phyloP scores from a whole-genome alignment of 2,113 vertebrate species.

The Oostethus manadensis region DNA sequence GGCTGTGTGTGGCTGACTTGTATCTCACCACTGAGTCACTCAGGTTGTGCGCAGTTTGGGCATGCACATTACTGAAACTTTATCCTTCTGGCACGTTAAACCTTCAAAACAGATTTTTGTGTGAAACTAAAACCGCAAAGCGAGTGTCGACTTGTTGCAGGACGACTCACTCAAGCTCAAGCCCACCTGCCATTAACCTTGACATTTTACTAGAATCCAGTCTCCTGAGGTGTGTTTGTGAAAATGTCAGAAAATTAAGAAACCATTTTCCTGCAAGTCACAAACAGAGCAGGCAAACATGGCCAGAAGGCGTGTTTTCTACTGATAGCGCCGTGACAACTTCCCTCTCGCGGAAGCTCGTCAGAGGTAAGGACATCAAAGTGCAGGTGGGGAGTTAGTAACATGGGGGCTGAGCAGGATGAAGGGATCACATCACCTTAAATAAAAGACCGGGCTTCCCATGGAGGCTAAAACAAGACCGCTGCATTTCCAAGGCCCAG shows the following conservation, averaged over 20 bases:
- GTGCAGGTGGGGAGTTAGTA: slow-evolving; percentile 51
- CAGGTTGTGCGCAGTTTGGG: slow-evolving; percentile 27
- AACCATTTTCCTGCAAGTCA: not conserved
- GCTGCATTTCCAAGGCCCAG: slow-evolving; percentile 10
- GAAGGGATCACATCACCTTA: slow-evolving; percentile 49
- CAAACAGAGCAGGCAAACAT: not conserved
- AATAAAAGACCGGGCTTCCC: slow-evolving; percentile 44
- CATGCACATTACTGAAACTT: slow-evolving; percentile 30
- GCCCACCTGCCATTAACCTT: slow-evolving; percentile 8
- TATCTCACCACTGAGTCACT: slow-evolving; percentile 18
- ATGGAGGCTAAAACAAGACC: slow-evolving; percentile 45
- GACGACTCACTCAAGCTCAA: slow-evolving; percentile 13
- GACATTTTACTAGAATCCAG: slow-evolving; percentile 17
- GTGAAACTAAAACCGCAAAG: slow-evolving; percentile 28
- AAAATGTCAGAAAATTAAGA: slow-evolving; percentile 12
- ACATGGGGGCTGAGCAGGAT: slow-evolving; percentile 56
- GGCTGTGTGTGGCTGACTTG: slow-evolving; percentile 7
- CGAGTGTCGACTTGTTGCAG: slow-evolving; percentile 36
- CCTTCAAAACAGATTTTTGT: slow-evolving; percentile 42
- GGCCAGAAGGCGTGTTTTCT: not conserved
- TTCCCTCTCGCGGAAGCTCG: not conserved
- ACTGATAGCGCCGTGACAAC: slow-evolving; percentile 10
- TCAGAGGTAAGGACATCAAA: slow-evolving; percentile 49
- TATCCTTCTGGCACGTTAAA: slow-evolving; percentile 31
- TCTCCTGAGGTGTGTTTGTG: slow-evolving; percentile 1